These are phyloP conservation scores for Octonoba sinensis DNA, from an alignment of 2,888 invertebrate species.

Conservation along the genomic window DNA sequence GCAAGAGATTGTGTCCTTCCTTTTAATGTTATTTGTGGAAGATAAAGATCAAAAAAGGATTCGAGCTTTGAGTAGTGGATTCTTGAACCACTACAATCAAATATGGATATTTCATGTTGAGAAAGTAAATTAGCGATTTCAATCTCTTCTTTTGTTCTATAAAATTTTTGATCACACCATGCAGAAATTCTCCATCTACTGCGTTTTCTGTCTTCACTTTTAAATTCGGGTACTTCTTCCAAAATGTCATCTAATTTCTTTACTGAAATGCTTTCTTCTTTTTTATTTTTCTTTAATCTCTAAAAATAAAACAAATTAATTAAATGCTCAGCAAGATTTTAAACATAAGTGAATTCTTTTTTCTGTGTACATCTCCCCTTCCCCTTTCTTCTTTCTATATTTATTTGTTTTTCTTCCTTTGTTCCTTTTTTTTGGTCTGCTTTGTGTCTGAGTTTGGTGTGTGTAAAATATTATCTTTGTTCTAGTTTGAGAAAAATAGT, in stretches of 20 bases:
- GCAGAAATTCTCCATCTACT: too few species aligned
- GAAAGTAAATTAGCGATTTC: too few species aligned
- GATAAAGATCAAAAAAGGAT: constrained; percentile 15
- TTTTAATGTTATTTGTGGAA: constrained; percentile 13
- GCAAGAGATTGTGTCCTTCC: not conserved
- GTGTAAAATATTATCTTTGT: too few species aligned
- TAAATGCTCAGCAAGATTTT: not conserved
- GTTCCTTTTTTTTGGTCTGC: too few species aligned
- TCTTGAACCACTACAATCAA: constrained; percentile 19
- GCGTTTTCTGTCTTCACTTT: too few species aligned
- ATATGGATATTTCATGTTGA: constrained; percentile 7
- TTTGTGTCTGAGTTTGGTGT: too few species aligned
- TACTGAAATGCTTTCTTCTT: not conserved
- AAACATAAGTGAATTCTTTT: not conserved
- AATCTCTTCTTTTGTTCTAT: too few species aligned
- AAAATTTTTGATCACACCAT: too few species aligned
- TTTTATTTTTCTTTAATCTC: constrained; percentile 36
- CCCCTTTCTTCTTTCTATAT: not conserved
- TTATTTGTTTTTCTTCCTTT: too few species aligned
- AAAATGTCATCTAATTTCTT: too few species aligned
- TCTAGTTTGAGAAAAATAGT: not conserved
- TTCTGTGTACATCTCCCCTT: not conserved
- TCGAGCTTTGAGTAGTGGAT: constrained; percentile 13
- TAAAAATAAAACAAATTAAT: constrained; percentile 7
- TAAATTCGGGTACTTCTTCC: too few species aligned